These are phyloP conservation scores for Calidris pugnax DNA, from an alignment of 2,113 vertebrate species.

Conservation along the genomic window DNA sequence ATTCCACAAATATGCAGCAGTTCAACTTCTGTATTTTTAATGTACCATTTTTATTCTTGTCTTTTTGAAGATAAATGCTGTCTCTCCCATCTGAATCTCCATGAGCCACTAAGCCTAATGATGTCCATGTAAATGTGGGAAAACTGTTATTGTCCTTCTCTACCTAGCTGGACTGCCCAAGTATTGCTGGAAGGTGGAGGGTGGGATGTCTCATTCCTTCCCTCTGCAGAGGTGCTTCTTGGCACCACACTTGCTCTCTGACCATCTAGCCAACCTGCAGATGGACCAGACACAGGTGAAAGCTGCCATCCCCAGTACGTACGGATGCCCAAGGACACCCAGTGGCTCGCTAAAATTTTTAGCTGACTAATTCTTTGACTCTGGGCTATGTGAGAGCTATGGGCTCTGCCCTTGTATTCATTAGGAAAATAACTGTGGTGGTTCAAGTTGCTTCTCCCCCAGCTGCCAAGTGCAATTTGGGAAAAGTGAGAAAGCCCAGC, in stretches of 20 bases:
- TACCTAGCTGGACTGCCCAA: background rate
- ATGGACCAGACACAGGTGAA: fast-evolving
- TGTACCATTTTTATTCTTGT: background rate
- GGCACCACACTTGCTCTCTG: background rate
- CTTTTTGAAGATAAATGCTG: background rate
- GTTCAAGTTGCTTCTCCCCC: background rate
- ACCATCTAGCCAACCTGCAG: background rate
- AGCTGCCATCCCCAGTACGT: background rate
- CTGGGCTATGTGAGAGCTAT: background rate
- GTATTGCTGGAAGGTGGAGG: background rate
- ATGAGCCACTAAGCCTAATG: background rate
- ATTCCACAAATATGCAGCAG: background rate
- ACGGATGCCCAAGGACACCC: fast-evolving
- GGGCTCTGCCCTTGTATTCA: background rate
- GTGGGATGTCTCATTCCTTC: background rate
- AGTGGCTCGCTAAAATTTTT: background rate
- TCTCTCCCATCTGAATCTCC: background rate
- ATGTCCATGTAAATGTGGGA: background rate
- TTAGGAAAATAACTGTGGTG: constrained; percentile 1
- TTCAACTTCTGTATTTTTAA: background rate
- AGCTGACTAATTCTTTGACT: background rate
- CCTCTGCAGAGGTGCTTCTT: background rate
- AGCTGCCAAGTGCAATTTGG: background rate
- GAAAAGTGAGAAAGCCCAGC: background rate
- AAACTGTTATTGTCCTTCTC: background rate